Percentiles rank a stretch among this genome's conserved stretches.
Evolutionary conservation across 2,888 invertebrate species (phyloP).

Genomic region (Acleris holmiana): DNA sequence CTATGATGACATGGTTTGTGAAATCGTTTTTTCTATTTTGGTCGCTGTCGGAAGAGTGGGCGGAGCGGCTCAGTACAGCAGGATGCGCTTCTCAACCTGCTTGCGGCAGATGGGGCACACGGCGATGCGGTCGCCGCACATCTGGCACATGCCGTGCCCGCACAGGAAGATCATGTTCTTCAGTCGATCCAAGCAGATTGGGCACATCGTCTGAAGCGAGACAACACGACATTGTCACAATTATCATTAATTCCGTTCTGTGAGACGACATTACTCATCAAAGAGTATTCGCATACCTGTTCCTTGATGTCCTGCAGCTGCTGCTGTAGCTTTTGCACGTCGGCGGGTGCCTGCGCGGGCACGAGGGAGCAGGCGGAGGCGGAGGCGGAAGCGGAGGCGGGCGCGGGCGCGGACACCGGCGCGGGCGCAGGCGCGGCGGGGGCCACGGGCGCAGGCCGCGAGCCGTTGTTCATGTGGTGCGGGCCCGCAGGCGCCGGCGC

Average conservation of each 20-base stretch:
- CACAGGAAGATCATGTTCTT: conserved; percentile 99
- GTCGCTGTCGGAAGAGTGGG: neutral
- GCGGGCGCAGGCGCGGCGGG: conserved; percentile 70
- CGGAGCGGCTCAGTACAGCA: conserved; percentile 86
- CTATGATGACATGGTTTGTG: no score
- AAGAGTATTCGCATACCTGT: conserved; percentile 85
- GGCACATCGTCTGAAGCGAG: conserved; percentile 96
- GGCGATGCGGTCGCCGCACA: conserved; percentile 98
- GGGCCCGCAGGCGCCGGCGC: conserved; percentile 74
- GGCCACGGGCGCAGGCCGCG: conserved; percentile 67
- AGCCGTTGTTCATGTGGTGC: conserved; percentile 77
- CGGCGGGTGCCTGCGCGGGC: conserved; percentile 67
- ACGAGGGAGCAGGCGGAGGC: conserved; percentile 51
- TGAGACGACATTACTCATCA: no score
- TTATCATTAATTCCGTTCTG: neutral
- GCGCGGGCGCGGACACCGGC: conserved; percentile 54
- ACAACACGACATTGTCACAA: neutral
- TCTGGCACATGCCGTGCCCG: conserved; percentile 98
- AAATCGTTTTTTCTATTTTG: no score
- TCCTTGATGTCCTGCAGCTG: conserved; percentile 99
- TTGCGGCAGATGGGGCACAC: conserved; percentile 99
- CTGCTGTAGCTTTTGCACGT: conserved; percentile 89
- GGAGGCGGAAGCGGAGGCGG: conserved; percentile 81
- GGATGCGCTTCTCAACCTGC: conserved; percentile 96
- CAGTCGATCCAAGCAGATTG: conserved; percentile 97